These are phyloP conservation scores for Caenorhabditis sulstoni DNA, from an alignment of 2,888 invertebrate species.

Conservation along the genomic window DNA sequence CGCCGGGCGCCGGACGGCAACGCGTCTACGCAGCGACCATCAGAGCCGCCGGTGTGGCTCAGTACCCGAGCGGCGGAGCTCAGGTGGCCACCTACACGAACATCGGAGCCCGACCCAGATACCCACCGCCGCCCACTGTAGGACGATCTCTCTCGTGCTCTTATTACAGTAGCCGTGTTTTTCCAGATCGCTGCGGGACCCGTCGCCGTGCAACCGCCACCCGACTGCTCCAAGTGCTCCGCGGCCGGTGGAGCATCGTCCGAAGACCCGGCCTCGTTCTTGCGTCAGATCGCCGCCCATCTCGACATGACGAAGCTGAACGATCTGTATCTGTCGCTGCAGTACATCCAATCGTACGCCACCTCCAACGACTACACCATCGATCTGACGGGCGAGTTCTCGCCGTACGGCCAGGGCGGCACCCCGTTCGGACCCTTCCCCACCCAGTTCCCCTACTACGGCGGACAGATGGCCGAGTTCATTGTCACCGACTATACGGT, in stretches of 20 bases:
- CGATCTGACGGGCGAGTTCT: slow-evolving; percentile 78
- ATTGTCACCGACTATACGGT: slow-evolving; percentile 77
- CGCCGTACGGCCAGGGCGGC: slow-evolving; percentile 68
- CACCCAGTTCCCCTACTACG: slow-evolving; percentile 74
- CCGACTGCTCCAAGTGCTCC: slow-evolving; percentile 67
- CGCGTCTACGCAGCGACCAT: slow-evolving; percentile 50
- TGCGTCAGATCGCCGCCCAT: slow-evolving; percentile 69
- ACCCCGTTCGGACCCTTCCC: slow-evolving; percentile 79
- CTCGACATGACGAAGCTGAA: slow-evolving; percentile 72
- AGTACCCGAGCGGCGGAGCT: slow-evolving; percentile 7
- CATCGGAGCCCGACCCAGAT: slow-evolving; percentile 47
- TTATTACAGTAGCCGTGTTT: slow-evolving; percentile 12
- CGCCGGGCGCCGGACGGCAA: slow-evolving; percentile 39
- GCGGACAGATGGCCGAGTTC: slow-evolving; percentile 75
- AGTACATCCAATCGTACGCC: slow-evolving; percentile 75
- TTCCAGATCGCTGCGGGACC: slow-evolving; percentile 23
- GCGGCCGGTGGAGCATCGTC: slow-evolving; percentile 50
- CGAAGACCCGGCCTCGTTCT: slow-evolving; percentile 70
- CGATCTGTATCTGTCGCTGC: slow-evolving; percentile 73
- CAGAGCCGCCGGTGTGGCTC: slow-evolving; percentile 46
- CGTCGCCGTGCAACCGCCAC: slow-evolving; percentile 46
- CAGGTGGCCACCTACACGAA: slow-evolving; percentile 34
- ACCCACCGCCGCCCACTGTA: slow-evolving; percentile 64
- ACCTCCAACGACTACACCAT: slow-evolving; percentile 77
- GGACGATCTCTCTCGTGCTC: background rate